These are phyloP conservation scores for Pseudachorutes palmiensis DNA, from an alignment of 1,140 invertebrate species.

Conservation along the genomic window DNA sequence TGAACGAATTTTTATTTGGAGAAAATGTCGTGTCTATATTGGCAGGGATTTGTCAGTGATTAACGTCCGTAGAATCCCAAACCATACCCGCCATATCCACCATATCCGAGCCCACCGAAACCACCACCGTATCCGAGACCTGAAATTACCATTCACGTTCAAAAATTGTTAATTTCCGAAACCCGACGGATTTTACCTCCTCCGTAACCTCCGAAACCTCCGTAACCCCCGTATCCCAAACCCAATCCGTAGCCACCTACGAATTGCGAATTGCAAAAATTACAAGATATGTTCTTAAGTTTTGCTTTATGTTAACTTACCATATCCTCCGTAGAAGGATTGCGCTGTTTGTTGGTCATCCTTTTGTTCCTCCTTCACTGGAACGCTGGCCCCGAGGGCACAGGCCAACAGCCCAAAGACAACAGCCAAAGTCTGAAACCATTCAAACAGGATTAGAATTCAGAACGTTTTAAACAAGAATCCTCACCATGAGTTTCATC, in stretches of 20 bases:
- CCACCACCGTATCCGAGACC: conserved; percentile 6
- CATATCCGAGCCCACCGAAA: conserved; percentile 7
- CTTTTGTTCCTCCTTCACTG: neutral
- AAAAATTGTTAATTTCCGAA: neutral
- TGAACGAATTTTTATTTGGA: neutral
- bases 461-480: neutral
- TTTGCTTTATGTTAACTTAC: too few relatives aligned
- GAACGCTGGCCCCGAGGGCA: conserved; percentile 1
- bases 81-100: neutral
- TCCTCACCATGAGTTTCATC: neutral
- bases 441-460: too few relatives aligned
- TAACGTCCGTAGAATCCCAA: conserved; percentile 8
- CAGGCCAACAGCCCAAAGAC: neutral
- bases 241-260: neutral
- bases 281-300: too few relatives aligned
- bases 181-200: too few relatives aligned
- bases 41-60: neutral
- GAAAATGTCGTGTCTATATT: neutral
- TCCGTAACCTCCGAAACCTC: neutral
- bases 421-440: neutral
- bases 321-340: neutral
- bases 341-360: neutral
- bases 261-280: too few relatives aligned
- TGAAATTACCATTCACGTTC: neutral
- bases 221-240: neutral